Percentiles rank a stretch among this genome's conserved stretches.
Evolutionary conservation across 1,140 invertebrate species (phyloP).

Genomic region (Neodiprion virginianus): DNA sequence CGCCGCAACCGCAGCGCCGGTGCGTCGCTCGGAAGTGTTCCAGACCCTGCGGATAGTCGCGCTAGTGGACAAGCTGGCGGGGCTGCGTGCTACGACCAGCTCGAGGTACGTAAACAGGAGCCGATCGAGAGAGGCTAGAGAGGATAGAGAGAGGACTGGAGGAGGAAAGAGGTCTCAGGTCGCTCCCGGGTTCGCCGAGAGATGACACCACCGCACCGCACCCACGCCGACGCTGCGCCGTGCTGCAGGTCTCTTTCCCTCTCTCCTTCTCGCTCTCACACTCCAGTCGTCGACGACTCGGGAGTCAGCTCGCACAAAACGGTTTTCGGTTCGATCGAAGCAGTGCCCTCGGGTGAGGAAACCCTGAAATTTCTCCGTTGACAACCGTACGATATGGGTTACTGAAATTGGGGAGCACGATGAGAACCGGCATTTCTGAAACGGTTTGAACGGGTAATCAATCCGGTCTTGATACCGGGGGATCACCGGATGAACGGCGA

Average conservation of each 20-base stretch:
- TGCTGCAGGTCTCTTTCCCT: conserved; percentile 12
- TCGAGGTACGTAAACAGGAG: not conserved
- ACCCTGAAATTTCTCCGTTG: no score
- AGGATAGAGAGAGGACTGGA: conserved; percentile 10
- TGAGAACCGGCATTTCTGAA: no score
- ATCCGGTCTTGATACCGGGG: no score
- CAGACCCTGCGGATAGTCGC: conserved; percentile 3
- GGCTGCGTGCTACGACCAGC: not conserved
- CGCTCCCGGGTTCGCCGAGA: conserved; percentile 52
- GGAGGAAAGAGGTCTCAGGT: conserved; percentile 32
- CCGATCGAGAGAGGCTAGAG: conserved; percentile 13
- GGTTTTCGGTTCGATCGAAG: no score
- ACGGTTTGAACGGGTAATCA: no score
- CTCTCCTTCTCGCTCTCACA: conserved; percentile 9
- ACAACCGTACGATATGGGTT: no score
- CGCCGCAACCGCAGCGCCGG: not conserved
- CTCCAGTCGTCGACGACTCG: not conserved
- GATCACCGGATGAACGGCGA: no score
- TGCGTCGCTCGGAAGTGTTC: not conserved
- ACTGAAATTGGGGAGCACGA: no score
- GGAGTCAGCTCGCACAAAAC: not conserved
- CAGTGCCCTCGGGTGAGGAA: no score
- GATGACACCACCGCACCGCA: conserved; percentile 55
- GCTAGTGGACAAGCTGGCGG: not conserved
- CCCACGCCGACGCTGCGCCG: conserved; percentile 40